These are phyloP conservation scores for Laspeyria flexula DNA, from an alignment of 2,888 invertebrate species.

Conservation along the genomic window DNA sequence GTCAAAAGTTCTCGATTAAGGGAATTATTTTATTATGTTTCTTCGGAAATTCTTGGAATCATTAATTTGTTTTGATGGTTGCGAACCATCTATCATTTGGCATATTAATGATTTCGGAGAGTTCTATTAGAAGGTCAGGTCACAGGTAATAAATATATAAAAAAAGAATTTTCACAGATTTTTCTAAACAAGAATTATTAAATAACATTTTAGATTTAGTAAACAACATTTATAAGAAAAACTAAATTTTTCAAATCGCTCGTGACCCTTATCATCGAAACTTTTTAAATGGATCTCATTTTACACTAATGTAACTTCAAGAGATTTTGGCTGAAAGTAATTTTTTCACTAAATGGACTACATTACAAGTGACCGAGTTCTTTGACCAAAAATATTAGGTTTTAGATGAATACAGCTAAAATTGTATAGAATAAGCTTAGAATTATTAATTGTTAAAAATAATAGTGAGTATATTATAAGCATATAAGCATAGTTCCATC, in stretches of 20 bases:
- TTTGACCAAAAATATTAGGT: neutral
- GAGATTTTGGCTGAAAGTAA: slow-evolving; percentile 8
- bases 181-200: too few relatives aligned
- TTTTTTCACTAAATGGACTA: slow-evolving; percentile 5
- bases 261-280: slow-evolving; percentile 3
- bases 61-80: too few relatives aligned
- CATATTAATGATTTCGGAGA: too few relatives aligned
- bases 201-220: too few relatives aligned
- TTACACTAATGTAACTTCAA: slow-evolving; percentile 1
- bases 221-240: neutral
- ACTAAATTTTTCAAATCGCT: slow-evolving; percentile 4
- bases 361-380: neutral
- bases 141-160: too few relatives aligned
- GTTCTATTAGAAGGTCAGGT: too few relatives aligned
- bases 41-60: too few relatives aligned
- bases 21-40: neutral
- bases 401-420: neutral
- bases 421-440: neutral
- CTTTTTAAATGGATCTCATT: slow-evolving; percentile 4
- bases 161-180: too few relatives aligned
- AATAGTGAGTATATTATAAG: too few relatives aligned
- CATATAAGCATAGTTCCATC: too few relatives aligned
- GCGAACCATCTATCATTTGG: too few relatives aligned
- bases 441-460: too few relatives aligned
- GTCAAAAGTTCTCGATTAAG: neutral